Percentiles rank a stretch among this genome's conserved stretches.
Conservation (phyloP, 1,140 invertebrate species). For the Atta texana region DNA sequence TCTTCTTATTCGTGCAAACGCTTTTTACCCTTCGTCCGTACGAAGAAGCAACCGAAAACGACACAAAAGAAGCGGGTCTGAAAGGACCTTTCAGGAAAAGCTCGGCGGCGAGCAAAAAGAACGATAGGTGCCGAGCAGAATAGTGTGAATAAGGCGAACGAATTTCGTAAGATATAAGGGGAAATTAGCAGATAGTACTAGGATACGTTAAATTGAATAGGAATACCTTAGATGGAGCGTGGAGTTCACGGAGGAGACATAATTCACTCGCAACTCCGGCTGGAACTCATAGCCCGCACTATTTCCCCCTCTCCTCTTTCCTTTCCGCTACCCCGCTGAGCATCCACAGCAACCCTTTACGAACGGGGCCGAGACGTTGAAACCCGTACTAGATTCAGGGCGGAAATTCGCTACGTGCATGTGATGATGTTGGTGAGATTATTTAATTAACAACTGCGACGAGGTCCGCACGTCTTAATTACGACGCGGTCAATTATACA, state of each 20-base stretch:
- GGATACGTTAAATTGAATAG: slow-evolving; percentile 75
- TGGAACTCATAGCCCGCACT: slow-evolving; percentile 63
- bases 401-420: slow-evolving; percentile 37
- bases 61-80: slow-evolving; percentile 48
- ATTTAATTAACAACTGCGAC: slow-evolving; percentile 77
- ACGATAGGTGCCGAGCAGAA: slow-evolving; percentile 37
- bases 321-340: background rate
- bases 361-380: slow-evolving; percentile 9
- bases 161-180: slow-evolving; percentile 37
- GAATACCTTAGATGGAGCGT: slow-evolving; percentile 68
- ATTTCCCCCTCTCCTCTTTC: slow-evolving; percentile 26
- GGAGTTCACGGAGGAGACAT: slow-evolving; percentile 72
- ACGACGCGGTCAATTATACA: slow-evolving; percentile 81
- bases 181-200: slow-evolving; percentile 47
- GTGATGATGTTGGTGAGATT: slow-evolving; percentile 74
- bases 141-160: slow-evolving; percentile 30
- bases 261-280: slow-evolving; percentile 70
- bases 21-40: slow-evolving; percentile 52
- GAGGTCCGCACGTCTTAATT: slow-evolving; percentile 73
- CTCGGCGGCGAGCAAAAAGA: slow-evolving; percentile 26
- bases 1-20: slow-evolving; percentile 51
- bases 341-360: slow-evolving; percentile 14
- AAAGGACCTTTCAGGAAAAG: slow-evolving; percentile 56
- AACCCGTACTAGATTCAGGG: slow-evolving; percentile 19
- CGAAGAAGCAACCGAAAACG: slow-evolving; percentile 58